Base-by-base conservation (phyloP, 2,113 vertebrate species). In the Pelmatolapia mariae region DNA sequence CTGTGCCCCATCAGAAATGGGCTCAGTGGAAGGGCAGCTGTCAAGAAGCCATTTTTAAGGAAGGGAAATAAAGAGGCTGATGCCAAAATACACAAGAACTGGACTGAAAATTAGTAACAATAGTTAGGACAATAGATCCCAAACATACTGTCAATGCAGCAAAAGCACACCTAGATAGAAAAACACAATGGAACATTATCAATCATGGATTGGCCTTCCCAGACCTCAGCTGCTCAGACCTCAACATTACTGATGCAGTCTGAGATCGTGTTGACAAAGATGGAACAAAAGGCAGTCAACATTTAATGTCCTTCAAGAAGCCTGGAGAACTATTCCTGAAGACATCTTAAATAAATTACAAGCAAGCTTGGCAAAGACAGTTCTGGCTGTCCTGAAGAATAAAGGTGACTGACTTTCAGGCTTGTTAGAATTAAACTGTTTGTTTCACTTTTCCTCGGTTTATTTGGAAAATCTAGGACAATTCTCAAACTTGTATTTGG, bases 401-500 rank as follows among this genome's bases (percentile, higher is more conserved):
- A 19, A 76, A 31, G 43, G 24, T 12, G 43, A 47, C 43, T 76
- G 40, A 45, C 68, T 73, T 73, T 47, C 6, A 73, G 18, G 24
- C 68, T 76, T 47, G 18, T 76, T 76, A 76, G 24, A 47, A 76
- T 29, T 76, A 18, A 29, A 76, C 33, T 78, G 82, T 68, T 57
- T 80, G 38, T 56, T 83, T 66, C 11, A 81, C 68, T 16, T 86
- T 52, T 71, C 59, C 12, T 54, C 13, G 15, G n/a, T 83, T 80
- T 53, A 84, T 61, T 33, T 36, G 19, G 8, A 33, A 59, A 56
- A 82, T 73, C 68, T 40, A 57, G n/a, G n/a, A 40, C 26, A 56
- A 11, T 33, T 5, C 38, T 86, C 73, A 79, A 45, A 88, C 86
- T 84, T 90, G 73, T 54, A 86, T 89, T 82, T 82, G 52, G 71